A percentile compares a stretch with the other conserved stretches of the same genome.
These are phyloP conservation scores for Helobdella robusta DNA, from an alignment of 2,888 invertebrate species.

Conservation along the genomic window DNA sequence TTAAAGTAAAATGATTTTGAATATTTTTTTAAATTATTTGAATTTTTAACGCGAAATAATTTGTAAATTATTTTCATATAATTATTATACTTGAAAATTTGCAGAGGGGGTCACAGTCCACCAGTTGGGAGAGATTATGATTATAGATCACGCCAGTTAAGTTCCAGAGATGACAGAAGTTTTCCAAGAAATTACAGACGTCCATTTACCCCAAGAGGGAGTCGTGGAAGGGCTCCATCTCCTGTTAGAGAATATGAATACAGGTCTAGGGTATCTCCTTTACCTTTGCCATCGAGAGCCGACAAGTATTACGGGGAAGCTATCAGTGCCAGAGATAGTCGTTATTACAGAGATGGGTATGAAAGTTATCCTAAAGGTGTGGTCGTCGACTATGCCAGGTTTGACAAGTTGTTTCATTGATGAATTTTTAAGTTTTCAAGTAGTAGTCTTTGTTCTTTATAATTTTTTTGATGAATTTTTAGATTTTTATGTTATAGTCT, in stretches of 20 bases:
- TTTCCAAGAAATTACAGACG: constrained; percentile 9
- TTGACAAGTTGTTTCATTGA: background rate
- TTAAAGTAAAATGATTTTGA: background rate
- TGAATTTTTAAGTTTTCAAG: background rate
- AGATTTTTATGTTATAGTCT: too few species aligned
- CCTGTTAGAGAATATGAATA: constrained; percentile 22
- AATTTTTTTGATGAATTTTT: background rate
- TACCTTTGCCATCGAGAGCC: background rate
- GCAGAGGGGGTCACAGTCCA: constrained; percentile 12
- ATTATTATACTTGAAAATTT: too few species aligned
- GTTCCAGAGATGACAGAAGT: constrained; percentile 15
- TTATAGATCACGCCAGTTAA: background rate
- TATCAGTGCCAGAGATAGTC: background rate
- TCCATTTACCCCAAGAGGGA: constrained; percentile 10
- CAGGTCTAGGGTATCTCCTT: background rate
- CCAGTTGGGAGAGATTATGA: constrained; percentile 16
- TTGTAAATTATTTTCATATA: too few species aligned
- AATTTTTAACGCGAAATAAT: background rate
- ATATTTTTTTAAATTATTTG: background rate
- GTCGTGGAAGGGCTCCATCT: background rate
- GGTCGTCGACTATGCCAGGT: constrained; percentile 18
- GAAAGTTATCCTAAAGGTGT: constrained; percentile 12
- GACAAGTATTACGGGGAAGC: constrained; percentile 22
- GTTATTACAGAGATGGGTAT: constrained; percentile 17
- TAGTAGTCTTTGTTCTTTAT: background rate